Conservation (phyloP, 2,113 vertebrate genomes). For the Myiopsitta monachus region DNA sequence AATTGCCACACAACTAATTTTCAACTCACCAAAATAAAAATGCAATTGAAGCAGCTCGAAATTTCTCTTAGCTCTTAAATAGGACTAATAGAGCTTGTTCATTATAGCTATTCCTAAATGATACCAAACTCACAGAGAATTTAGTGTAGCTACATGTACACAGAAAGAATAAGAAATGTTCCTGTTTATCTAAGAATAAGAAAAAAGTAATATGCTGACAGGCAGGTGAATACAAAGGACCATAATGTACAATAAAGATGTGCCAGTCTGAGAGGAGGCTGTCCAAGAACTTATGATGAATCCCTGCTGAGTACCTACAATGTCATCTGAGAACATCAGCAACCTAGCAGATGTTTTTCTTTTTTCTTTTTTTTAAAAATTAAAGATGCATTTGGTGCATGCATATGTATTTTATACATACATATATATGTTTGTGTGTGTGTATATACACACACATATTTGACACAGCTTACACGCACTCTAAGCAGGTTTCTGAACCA, state of each 20-base stretch:
- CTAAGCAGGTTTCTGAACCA: not conserved
- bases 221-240: not conserved
- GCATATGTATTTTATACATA: not conserved
- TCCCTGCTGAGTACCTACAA: accelerated
- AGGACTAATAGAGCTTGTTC: not conserved
- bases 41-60: not conserved
- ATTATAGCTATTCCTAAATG: not conserved
- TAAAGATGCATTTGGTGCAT: not conserved
- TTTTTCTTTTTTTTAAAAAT: not conserved
- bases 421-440: not conserved
- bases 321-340: not conserved
- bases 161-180: not conserved
- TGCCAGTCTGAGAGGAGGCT: not conserved
- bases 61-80: not conserved
- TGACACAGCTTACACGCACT: not conserved
- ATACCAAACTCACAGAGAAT: not conserved
- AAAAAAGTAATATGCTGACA: not conserved
- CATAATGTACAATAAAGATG: not conserved
- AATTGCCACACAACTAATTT: not conserved
- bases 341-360: not conserved
- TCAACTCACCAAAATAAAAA: not conserved
- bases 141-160: not conserved
- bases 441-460: not conserved
- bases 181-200: not conserved
- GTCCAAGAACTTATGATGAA: not conserved